Evolutionary conservation across 2,888 invertebrate genomes (phyloP).

Genomic region (Xestoiulus laeticollis): DNA sequence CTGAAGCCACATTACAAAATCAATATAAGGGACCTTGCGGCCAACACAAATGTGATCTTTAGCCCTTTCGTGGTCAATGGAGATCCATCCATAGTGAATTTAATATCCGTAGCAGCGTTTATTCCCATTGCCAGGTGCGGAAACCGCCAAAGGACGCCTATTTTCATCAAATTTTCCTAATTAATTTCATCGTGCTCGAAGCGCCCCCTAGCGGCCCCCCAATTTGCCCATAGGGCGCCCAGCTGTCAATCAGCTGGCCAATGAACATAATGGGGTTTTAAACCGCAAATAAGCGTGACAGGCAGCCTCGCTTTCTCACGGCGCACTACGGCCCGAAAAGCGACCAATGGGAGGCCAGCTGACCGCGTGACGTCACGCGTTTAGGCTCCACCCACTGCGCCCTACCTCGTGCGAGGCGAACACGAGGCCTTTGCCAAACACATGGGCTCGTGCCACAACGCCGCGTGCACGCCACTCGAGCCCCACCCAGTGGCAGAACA

Average conservation of each 20-base stretch:
- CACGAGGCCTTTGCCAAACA: background rate
- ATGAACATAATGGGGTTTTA: background rate
- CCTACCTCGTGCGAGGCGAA: background rate
- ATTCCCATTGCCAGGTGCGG: constrained; percentile 29
- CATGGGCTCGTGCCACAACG: constrained; percentile 34
- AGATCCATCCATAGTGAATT: background rate
- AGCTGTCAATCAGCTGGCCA: constrained; percentile 37
- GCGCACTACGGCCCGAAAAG: background rate
- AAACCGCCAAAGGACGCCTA: constrained; percentile 29
- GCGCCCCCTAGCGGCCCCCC: background rate
- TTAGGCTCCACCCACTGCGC: background rate
- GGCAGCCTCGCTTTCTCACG: background rate
- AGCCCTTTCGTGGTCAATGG: background rate
- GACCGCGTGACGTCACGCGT: background rate
- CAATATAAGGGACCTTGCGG: background rate
- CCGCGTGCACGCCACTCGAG: background rate
- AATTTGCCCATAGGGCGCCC: constrained; percentile 19
- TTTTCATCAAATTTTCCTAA: background rate
- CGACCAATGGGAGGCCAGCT: background rate
- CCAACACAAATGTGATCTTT: background rate
- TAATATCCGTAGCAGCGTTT: background rate
- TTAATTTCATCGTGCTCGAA: background rate
- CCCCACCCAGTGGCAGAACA: constrained; percentile 28
- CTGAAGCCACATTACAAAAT: background rate
- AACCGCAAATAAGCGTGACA: background rate